Conservation (phyloP, 1,140 invertebrate genomes). For the Drosophila tani region DNA sequence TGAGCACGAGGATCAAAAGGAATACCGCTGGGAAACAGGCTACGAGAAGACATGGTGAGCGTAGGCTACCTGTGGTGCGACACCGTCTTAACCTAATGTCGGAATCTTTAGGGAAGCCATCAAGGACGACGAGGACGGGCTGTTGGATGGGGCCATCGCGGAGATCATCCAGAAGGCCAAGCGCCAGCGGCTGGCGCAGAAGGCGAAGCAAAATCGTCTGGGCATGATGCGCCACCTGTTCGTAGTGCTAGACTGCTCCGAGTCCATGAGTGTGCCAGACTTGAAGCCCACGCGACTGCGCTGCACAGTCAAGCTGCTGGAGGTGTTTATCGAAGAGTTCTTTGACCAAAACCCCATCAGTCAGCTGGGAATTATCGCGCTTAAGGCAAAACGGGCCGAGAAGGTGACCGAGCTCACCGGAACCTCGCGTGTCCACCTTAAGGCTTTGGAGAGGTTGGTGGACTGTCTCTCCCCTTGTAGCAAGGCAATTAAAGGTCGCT, state of each 20-base stretch:
- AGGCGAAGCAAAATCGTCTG: slow-evolving; percentile 90
- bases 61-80: too few species aligned
- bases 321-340: slow-evolving; percentile 97
- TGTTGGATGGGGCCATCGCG: slow-evolving; percentile 94
- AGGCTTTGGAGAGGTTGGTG: slow-evolving; percentile 87
- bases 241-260: slow-evolving; percentile 96
- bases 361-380: slow-evolving; percentile 96
- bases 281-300: slow-evolving; percentile 97
- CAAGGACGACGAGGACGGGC: slow-evolving; percentile 97
- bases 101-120: slow-evolving; percentile 93
- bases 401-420: slow-evolving; percentile 95
- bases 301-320: slow-evolving; percentile 95
- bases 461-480: background rate
- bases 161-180: slow-evolving; percentile 96
- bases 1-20: slow-evolving; percentile 94
- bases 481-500: background rate
- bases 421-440: slow-evolving; percentile 92
- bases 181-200: slow-evolving; percentile 90
- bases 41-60: slow-evolving; percentile 97
- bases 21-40: slow-evolving; percentile 98
- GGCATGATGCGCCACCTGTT: slow-evolving; percentile 99
- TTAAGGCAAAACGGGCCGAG: slow-evolving; percentile 97
- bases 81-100: background rate
- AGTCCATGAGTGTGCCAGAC: slow-evolving; percentile 97
- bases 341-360: slow-evolving; percentile 99